Percentiles rank a stretch among this genome's conserved stretches.
Conservation (phyloP, 1,140 invertebrate genomes). For the Oreohelix idahoensis region DNA sequence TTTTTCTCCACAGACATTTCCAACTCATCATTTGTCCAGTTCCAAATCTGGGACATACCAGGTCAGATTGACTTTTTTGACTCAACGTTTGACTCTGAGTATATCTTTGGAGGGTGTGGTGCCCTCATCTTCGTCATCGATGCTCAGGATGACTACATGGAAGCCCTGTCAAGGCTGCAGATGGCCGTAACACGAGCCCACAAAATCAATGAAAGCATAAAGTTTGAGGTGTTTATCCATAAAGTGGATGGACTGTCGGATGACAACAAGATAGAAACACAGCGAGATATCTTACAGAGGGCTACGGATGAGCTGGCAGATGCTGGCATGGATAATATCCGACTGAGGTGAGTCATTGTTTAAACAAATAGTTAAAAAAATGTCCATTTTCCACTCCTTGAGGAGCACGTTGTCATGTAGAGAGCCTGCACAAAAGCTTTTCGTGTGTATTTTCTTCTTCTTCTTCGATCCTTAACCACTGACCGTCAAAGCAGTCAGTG, state of each 20-base stretch:
- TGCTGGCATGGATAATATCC: constrained; percentile 79
- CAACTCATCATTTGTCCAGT: constrained; percentile 98
- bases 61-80: constrained; percentile 99
- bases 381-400: too few relatives aligned
- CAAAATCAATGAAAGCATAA: constrained; percentile 95
- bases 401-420: too few relatives aligned
- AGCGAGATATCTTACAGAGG: constrained; percentile 96
- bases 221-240: constrained; percentile 99
- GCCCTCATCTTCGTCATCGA: constrained; percentile 99
- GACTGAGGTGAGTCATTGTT: constrained; percentile 71
- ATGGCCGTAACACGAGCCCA: constrained; percentile 94
- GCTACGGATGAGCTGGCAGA: constrained; percentile 95
- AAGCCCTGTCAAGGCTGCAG: constrained; percentile 93
- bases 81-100: constrained; percentile 92
- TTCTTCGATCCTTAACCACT: too few relatives aligned
- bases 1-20: constrained; percentile 76
- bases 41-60: constrained; percentile 99
- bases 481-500: too few relatives aligned
- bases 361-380: not conserved
- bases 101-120: constrained; percentile 93
- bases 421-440: too few relatives aligned
- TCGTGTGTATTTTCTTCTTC: too few relatives aligned
- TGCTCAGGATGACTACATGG: constrained; percentile 98
- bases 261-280: constrained; percentile 98
- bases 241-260: constrained; percentile 99